Evolutionary conservation across 2,888 invertebrate species (phyloP), one percentile per base, ranked within the genome.

Genomic region (Tipula helvola): DNA sequence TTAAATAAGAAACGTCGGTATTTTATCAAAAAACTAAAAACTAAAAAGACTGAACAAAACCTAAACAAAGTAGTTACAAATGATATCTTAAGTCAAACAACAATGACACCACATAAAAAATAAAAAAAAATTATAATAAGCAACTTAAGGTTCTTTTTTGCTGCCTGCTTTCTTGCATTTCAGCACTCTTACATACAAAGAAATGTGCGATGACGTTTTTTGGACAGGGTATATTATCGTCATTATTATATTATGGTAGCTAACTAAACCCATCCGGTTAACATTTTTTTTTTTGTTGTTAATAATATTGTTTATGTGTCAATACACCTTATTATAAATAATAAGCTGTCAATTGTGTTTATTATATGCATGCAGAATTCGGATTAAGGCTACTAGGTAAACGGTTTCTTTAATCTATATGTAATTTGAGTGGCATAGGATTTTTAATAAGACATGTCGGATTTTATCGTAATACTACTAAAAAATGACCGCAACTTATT

Each of bases 51-150:
- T 28, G 71, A 71, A 71, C 71, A 71, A 71, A 71, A 71, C 71
- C 71, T 71, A 71, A 71, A 71, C 71, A 71, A 71, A 71, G 71
- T 71, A 71, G 71, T 71, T 71, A 71, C 71, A 71, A 71, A 71
- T 57, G 71, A 71, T 71, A 71, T 71, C 71, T 71, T 71, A 71
- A 71, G 71, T 71, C 71, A 71, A 71, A 71, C 71, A 71, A 71
- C 71, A 71, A 71, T 71, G 71, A 71, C 71, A 71, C 18, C 71
- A 71, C 71, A 71, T 71, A 71, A 28, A 71, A 28, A 71, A 71
- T 71, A 71, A 28, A 71, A 71, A 28, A 71, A 28, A 71, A 71
- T 71, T 71, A 71, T 71, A 71, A 71, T 71, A 71, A 71, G 71
- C 71, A 10, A 71, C 71, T 71, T 71, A 71, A 71, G 71, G 28